phyloP scores from a whole-genome alignment of 2,113 vertebrate species.

The Orthochromis malagaraziensis region DNA sequence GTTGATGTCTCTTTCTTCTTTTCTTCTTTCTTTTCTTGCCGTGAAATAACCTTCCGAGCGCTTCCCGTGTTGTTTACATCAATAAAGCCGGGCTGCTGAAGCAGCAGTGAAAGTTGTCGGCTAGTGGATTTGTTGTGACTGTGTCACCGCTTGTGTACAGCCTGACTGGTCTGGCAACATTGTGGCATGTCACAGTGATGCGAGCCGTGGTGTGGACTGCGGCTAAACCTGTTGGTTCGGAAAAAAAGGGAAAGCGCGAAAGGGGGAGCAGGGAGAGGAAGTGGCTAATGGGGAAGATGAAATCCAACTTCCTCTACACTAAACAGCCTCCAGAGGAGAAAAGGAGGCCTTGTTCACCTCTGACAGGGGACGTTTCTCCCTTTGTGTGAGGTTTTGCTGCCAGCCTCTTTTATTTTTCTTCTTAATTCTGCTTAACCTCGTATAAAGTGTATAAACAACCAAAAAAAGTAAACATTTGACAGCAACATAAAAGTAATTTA shows the following conservation, averaged over 20 bases:
- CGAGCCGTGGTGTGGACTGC: conserved; percentile 9
- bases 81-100: not conserved
- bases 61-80: not conserved
- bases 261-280: conserved; percentile 35
- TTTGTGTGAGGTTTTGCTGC: not conserved
- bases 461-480: not conserved
- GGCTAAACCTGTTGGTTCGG: conserved; percentile 56
- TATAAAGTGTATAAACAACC: not conserved
- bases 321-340: conserved; percentile 28
- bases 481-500: not conserved
- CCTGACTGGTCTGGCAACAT: conserved; percentile 60
- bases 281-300: conserved; percentile 47
- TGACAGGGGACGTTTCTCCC: not conserved
- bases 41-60: not conserved
- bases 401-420: not conserved
- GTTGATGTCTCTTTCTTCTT: not conserved
- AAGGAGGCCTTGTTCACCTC: not conserved
- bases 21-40: not conserved
- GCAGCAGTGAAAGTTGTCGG: conserved; percentile 7
- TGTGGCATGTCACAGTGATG: conserved; percentile 20
- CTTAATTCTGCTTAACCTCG: not conserved
- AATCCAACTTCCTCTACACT: conserved; percentile 55
- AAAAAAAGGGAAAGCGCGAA: not conserved
- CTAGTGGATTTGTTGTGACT: conserved; percentile 39
- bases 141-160: conserved; percentile 12